Base-by-base conservation (phyloP, 2,113 vertebrate genomes). In the Centropristis striata region DNA sequence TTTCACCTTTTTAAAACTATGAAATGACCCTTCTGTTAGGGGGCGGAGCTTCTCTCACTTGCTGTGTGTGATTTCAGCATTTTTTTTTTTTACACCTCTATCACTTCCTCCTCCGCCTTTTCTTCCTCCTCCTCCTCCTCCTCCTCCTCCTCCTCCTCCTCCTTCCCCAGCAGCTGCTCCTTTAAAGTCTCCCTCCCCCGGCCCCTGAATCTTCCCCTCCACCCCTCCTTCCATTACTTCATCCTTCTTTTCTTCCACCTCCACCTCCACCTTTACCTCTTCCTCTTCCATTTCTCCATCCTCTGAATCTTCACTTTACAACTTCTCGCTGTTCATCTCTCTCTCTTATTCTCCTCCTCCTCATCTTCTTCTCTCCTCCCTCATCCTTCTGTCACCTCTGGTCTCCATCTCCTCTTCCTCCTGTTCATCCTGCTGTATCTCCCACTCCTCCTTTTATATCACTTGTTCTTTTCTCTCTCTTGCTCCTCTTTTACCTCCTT, bases 101-200 rank as follows among this genome's bases (percentile, higher is more conserved):
- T 66, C 64, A 75, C 80, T 80, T 83, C 81, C 69, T 78, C 71
- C 49, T 58, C 53, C 1, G 9, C 67, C 39, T n/a, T n/a, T n/a
- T 49, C 53, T 72, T 63, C 53, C 12, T 11, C 36, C 23, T n/a
- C n/a, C n/a, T n/a, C 32, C 32, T 32, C 32, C 32, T 32, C 32
- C 6, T 3, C 32, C 74, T 54, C 58, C 14, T 67, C 64, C 41
- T 78, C 60, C 58, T 50, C 51, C 66, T 47, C 37, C 44, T 64
- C 44, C 57, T 73, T 44, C 84, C 25, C 63, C 64, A 71, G 61
- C 89, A 84, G 61, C 80, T 85, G 79, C 81, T 85, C 66, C 71
- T 80, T 81, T 82, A 58, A 55, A 70, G 51, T 4, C 46, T 8
- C 57, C 65, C 60, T 10, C 47, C 58, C 58, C 53, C 41, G 0